phyloP scores from a whole-genome alignment of 1,140 invertebrate species.

The Nixonia krombeini region DNA sequence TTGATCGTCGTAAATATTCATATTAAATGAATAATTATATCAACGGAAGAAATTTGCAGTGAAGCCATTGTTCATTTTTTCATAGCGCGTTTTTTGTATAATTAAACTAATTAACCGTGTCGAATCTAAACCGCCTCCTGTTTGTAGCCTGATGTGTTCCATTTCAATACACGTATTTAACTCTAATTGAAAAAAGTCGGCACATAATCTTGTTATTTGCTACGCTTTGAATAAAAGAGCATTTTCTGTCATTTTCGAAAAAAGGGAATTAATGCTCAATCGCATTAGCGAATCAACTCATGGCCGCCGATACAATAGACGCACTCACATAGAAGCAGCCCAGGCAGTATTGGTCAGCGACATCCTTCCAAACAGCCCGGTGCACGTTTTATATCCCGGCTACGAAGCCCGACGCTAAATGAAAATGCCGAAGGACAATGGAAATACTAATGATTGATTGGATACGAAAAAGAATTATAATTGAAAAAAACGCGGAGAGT shows the following conservation, averaged over 20 bases:
- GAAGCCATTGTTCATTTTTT: slow-evolving; percentile 31
- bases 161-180: not conserved
- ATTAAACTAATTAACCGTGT: not conserved
- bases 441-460: slow-evolving; percentile 74
- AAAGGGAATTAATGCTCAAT: slow-evolving; percentile 70
- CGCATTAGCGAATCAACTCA: slow-evolving; percentile 68
- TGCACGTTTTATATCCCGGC: slow-evolving; percentile 49
- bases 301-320: slow-evolving; percentile 56
- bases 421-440: slow-evolving; percentile 73
- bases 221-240: slow-evolving; percentile 35
- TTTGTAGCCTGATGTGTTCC: not conserved
- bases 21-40: too few relatives aligned
- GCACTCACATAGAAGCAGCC: slow-evolving; percentile 43
- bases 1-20: too few relatives aligned
- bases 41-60: too few relatives aligned
- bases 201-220: slow-evolving; percentile 22
- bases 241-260: slow-evolving; percentile 49
- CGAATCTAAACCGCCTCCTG: not conserved
- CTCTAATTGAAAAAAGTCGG: not conserved
- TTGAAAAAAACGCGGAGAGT: slow-evolving; percentile 70
- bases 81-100: slow-evolving; percentile 34
- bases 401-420: slow-evolving; percentile 68
- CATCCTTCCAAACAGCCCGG: slow-evolving; percentile 47
- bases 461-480: slow-evolving; percentile 74
- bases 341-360: slow-evolving; percentile 45